phyloP scores from a whole-genome alignment of 30 jellyfish, hydroid and myxozoan genomes.

The Hydractinia echinata region DNA sequence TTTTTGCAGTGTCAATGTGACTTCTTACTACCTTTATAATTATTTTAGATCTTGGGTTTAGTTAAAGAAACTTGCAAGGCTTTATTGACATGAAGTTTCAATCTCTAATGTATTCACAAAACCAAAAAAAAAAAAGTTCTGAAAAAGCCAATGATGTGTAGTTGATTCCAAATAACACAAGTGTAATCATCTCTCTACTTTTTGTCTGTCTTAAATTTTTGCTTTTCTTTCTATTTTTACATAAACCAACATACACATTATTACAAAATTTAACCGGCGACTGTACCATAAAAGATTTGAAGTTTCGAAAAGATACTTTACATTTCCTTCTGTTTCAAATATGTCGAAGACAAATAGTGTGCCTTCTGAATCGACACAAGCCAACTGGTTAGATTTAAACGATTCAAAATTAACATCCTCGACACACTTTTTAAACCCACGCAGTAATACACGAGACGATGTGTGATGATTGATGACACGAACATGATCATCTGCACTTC shows the following conservation, averaged over 20 bases:
- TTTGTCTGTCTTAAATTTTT: too few species aligned
- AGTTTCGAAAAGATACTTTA: slow-evolving; percentile 66
- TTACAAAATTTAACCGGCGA: background rate
- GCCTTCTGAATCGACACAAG: slow-evolving; percentile 73
- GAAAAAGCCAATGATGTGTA: background rate
- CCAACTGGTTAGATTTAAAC: slow-evolving; percentile 56
- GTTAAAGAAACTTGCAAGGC: too few species aligned
- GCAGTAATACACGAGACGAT: slow-evolving; percentile 62
- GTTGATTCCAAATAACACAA: too few species aligned
- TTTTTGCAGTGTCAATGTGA: background rate
- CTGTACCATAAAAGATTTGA: background rate
- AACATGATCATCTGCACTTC: slow-evolving; percentile 50
- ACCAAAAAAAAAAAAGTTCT: background rate
- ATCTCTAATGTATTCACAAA: background rate
- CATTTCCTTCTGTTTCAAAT: slow-evolving; percentile 48
- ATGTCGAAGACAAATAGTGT: slow-evolving; percentile 50
- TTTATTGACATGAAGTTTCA: too few species aligned
- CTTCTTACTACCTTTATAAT: too few species aligned
- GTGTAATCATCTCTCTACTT: too few species aligned
- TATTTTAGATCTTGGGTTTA: too few species aligned
- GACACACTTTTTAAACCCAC: slow-evolving; percentile 68
- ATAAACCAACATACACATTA: too few species aligned
- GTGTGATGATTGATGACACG: slow-evolving; percentile 80
- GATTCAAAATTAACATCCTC: slow-evolving; percentile 62
- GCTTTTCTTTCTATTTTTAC: too few species aligned